Conservation (phyloP, 2,113 vertebrate species). For the Syngnathoides biaculeatus region DNA sequence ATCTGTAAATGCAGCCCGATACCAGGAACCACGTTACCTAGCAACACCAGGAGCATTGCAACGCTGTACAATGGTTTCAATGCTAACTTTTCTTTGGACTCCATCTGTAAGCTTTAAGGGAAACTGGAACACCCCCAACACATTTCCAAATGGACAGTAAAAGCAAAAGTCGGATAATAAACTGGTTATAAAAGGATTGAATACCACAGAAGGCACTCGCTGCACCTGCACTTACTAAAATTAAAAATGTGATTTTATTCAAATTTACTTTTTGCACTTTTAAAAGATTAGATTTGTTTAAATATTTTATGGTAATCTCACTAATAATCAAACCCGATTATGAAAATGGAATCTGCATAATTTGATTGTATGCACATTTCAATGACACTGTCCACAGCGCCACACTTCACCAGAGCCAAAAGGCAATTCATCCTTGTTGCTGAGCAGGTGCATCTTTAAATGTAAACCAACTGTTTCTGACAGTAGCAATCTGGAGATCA, state of each 20-base stretch:
- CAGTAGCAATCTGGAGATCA: constrained; percentile 60
- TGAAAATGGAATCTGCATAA: constrained; percentile 19
- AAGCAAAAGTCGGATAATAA: not conserved
- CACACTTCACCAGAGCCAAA: constrained; percentile 16
- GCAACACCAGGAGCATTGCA: not conserved
- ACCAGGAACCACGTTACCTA: not conserved
- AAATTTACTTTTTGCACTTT: not conserved
- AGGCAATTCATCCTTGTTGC: not conserved
- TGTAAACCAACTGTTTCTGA: constrained; percentile 50
- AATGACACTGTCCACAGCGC: constrained; percentile 29
- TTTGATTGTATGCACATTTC: constrained; percentile 3
- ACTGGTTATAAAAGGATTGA: not conserved
- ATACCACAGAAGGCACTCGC: not conserved
- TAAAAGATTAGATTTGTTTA: constrained; percentile 1
- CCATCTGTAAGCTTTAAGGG: not conserved
- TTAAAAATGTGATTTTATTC: not conserved
- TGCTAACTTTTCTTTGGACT: not conserved
- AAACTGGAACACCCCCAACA: no score
- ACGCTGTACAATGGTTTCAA: not conserved
- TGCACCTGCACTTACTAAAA: not conserved
- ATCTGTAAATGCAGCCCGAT: not conserved
- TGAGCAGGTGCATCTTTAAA: constrained; percentile 45
- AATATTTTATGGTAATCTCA: not conserved
- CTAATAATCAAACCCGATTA: constrained; percentile 37
- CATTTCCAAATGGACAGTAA: not conserved